A percentile compares a stretch with the other conserved stretches of the same genome.
Conservation (phyloP, 2,113 vertebrate species). For the Trinectes maculatus region DNA sequence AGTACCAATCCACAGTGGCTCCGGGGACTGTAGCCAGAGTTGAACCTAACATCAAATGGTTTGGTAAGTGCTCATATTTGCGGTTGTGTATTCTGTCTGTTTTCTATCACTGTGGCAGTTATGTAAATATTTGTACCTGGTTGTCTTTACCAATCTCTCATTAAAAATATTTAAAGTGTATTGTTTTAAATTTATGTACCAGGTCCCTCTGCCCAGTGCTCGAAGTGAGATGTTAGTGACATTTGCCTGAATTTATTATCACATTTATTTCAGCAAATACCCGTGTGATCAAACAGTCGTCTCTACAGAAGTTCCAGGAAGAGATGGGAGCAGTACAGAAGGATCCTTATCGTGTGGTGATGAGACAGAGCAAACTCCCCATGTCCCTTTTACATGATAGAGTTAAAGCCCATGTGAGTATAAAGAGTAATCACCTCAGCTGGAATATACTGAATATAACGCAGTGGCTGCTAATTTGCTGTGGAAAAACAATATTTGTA, state of each 20-base stretch:
- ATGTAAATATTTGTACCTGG: too few species aligned
- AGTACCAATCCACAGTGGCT: conserved; percentile 90
- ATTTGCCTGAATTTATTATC: neutral
- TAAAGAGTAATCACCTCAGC: neutral
- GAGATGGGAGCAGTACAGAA: conserved; percentile 93
- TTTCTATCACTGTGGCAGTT: neutral
- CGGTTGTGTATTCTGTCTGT: neutral
- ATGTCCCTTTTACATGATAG: conserved; percentile 94
- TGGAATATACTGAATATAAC: too few species aligned
- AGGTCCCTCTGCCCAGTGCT: neutral
- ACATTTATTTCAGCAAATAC: conserved; percentile 88
- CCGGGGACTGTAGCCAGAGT: conserved; percentile 94
- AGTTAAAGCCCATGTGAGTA: conserved; percentile 92
- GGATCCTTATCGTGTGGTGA: conserved; percentile 94
- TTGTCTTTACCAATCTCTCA: too few species aligned
- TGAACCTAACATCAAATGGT: conserved; percentile 99
- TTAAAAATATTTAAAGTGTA: neutral
- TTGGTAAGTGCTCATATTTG: conserved; percentile 84
- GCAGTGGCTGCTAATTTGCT: too few species aligned
- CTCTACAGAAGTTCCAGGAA: conserved; percentile 95
- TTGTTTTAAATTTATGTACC: neutral
- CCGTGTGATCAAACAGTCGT: conserved; percentile 96
- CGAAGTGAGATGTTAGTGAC: too few species aligned
- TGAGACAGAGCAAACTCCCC: conserved; percentile 92
- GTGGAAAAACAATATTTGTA: too few species aligned